Evolutionary conservation across 2,888 invertebrate species (phyloP).

Genomic region (Zhuqinia jingwanae): DNA sequence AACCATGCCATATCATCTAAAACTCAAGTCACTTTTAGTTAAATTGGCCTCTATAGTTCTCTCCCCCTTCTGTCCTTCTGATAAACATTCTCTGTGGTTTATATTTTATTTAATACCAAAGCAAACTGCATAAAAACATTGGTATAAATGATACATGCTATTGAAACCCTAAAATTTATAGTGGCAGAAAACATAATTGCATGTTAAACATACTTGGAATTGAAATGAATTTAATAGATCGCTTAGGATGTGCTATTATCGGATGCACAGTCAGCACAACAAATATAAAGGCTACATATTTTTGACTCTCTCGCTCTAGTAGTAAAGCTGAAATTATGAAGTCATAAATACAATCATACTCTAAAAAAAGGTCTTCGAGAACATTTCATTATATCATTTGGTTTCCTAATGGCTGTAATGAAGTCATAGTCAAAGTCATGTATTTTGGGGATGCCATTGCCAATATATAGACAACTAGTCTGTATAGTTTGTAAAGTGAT

Average conservation of each 20-base stretch:
- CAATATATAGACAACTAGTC: not conserved
- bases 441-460: not conserved
- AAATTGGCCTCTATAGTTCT: too few relatives aligned
- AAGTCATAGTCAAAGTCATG: not conserved
- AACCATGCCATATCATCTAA: too few relatives aligned
- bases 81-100: not conserved
- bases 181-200: not conserved
- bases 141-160: too few relatives aligned
- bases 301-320: slow-evolving; percentile 35
- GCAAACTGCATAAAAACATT: not conserved
- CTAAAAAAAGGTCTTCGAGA: not conserved
- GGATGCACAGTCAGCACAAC: slow-evolving; percentile 22
- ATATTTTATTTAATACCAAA: not conserved
- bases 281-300: slow-evolving; percentile 33
- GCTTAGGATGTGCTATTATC: not conserved
- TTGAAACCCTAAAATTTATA: too few relatives aligned
- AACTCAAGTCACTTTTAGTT: not conserved
- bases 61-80: not conserved
- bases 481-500: too few relatives aligned
- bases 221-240: slow-evolving; percentile 7
- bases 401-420: not conserved
- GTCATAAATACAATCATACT: not conserved
- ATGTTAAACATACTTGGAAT: not conserved
- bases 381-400: not conserved
- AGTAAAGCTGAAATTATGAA: slow-evolving; percentile 45